Base-by-base conservation (phyloP, 2,888 invertebrate genomes). In the Nowickia ferox region DNA sequence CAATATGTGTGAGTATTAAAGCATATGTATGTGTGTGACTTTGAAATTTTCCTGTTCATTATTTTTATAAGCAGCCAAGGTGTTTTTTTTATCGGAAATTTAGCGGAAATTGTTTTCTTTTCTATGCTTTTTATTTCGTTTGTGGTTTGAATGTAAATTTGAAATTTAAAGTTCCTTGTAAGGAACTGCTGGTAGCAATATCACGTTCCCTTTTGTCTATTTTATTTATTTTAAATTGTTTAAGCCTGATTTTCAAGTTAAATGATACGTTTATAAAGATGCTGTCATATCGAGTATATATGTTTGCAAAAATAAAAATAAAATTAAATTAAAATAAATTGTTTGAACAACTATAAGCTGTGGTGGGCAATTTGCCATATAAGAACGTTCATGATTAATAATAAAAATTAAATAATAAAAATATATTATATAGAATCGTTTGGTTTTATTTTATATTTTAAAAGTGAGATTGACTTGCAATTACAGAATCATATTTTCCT, bases 141-240 rank as follows among this genome's bases (percentile, higher is more conserved):
- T 79, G 68, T 57, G 84, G 75, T 68, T 65, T 53, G 63, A 69
- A 79, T 84, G 75, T 75, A 59, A 84, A 84, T 84, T 76, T 80
- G 63, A 22, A 22, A 76, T 63, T 57, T 19, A 40, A 9, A 11
- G 10, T 19, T 19, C 4, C 6, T 19, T 1, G 9, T 11, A 11
- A 10, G 22, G 17, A 10, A 19, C 17, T 19, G 3, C 5, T 55
- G 5, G 5, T 30, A 59, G 1, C 2, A 30, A 5, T 59, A 38
- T 48, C 5, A 51, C 5, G 17, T 53, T 44, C n/a, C n/a, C 44
- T 51, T 51, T 4, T 9, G 13, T 17, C 19, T n/a, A n/a, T n/a
- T n/a, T n/a, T n/a, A n/a, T 15, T 3, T 5, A 15, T 11, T 48
- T 57, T 19, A 22, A 22, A 3, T 55, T 55, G 55, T 11, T 6